Evolutionary conservation across 1,140 invertebrate genomes (phyloP), one percentile per base, ranked within the genome.

Genomic region (Myzus persicae): DNA sequence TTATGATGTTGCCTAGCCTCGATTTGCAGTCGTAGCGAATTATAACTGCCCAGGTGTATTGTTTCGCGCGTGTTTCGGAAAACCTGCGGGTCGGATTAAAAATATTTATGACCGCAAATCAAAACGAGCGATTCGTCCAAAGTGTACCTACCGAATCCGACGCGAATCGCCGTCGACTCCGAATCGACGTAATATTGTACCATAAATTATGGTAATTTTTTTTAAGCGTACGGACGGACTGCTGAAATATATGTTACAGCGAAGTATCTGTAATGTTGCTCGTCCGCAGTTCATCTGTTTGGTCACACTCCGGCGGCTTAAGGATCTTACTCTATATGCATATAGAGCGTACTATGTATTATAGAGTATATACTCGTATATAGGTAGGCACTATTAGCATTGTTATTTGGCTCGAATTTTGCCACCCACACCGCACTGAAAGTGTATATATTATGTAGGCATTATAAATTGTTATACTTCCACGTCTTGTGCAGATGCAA

Each of bases 1-100:
- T 67, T 67, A 67, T n/a, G 5, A 18, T 59, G 59, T 76, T 20
- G n/a, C 59, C 59, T 18, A 76, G 59, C 59, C 14, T 26, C 31
- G 59, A 76, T 76, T n/a, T 76, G 59, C 59, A 76, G 59, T 76
- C 59, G 59, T 76, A 14, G 31, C 59, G 31, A n/a, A 76, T 76
- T 76, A 76, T 76, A 76, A 76, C 31, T n/a, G 59, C 31, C 31
- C 31, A 5, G 31, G 14, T 76, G 59, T 76, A 76, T 76, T 76
- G 59, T 76, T 76, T 36, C 31, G 59, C 59, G 59, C 59, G 31
- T 76, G 59, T n/a, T 76, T 76, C n/a, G 31, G 59, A 76, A 76
- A 76, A 76, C 59, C 59, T 76, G 59, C 59, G 9, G 59, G n/a
- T 76, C 59, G 59, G 59, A 76, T 76, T 76, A 76, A 76, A n/a